Conservation (phyloP, 1,140 invertebrate genomes). For the Formica exsecta region DNA sequence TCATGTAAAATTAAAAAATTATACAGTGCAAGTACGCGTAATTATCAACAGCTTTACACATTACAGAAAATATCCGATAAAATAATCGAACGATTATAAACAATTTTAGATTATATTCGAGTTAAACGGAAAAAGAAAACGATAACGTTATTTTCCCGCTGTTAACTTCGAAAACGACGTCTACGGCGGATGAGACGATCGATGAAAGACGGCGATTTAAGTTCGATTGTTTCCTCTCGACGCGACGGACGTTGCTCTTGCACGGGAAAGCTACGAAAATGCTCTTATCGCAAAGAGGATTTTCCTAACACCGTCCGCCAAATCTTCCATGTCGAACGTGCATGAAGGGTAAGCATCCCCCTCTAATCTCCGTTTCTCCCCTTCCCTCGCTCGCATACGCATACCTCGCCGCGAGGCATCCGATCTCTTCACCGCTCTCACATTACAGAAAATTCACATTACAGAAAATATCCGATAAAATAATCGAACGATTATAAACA, state of each 20-base stretch:
- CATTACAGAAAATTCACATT: too few relatives aligned
- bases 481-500: neutral
- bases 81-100: neutral
- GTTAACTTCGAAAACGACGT: neutral
- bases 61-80: neutral
- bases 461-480: neutral
- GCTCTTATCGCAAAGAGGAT: slow-evolving; percentile 64
- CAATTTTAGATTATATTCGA: neutral
- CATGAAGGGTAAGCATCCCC: slow-evolving; percentile 53
- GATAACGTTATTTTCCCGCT: neutral
- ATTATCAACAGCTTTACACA: neutral
- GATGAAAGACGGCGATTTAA: slow-evolving; percentile 50
- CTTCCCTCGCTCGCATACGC: neutral
- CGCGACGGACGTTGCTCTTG: slow-evolving; percentile 32
- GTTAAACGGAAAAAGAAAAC: neutral
- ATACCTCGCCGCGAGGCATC: slow-evolving; percentile 8
- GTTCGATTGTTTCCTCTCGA: slow-evolving; percentile 59
- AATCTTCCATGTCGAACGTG: slow-evolving; percentile 56
- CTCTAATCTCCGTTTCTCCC: slow-evolving; percentile 38
- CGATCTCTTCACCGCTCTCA: slow-evolving; percentile 15
- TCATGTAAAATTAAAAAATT: neutral
- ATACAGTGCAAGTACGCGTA: neutral
- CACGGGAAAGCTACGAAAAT: slow-evolving; percentile 56
- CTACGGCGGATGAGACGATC: neutral
- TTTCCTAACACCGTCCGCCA: slow-evolving; percentile 59